phyloP scores from a whole-genome alignment of 1,140 invertebrate species.

The Monomorium pharaonis region DNA sequence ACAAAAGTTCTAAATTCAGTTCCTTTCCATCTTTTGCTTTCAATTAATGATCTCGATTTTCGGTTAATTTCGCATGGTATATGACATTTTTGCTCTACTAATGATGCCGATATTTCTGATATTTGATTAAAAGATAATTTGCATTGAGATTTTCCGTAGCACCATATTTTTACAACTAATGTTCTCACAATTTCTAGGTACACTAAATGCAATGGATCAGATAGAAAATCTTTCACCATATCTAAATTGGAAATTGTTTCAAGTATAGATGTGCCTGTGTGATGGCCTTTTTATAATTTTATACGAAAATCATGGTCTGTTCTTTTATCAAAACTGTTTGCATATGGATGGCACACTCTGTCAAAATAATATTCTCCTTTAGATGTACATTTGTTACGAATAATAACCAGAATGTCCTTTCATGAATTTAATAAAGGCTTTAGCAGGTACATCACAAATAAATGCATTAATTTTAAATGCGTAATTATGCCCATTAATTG shows the following conservation, averaged over 20 bases:
- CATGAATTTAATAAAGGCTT: background rate
- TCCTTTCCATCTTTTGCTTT: background rate
- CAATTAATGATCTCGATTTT: background rate
- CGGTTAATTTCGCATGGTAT: background rate
- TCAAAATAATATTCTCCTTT: background rate
- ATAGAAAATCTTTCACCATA: background rate
- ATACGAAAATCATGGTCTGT: background rate
- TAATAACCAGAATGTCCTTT: background rate
- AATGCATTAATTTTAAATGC: constrained; percentile 3
- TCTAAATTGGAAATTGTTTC: background rate
- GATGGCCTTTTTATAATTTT: background rate
- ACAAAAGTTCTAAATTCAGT: background rate
- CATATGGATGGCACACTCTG: background rate
- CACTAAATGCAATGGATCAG: background rate
- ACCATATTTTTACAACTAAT: constrained; percentile 1
- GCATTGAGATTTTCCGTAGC: background rate
- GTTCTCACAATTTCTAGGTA: background rate
- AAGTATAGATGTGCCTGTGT: constrained; percentile 1
- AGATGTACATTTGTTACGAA: background rate
- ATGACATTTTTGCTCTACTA: background rate
- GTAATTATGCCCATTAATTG: constrained; percentile 1
- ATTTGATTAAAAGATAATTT: constrained; percentile 9
- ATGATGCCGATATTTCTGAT: background rate
- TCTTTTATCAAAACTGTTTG: background rate
- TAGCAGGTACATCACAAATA: background rate